Conservation (phyloP, 2,797 vertebrate species). For the Tapera naevia region DNA sequence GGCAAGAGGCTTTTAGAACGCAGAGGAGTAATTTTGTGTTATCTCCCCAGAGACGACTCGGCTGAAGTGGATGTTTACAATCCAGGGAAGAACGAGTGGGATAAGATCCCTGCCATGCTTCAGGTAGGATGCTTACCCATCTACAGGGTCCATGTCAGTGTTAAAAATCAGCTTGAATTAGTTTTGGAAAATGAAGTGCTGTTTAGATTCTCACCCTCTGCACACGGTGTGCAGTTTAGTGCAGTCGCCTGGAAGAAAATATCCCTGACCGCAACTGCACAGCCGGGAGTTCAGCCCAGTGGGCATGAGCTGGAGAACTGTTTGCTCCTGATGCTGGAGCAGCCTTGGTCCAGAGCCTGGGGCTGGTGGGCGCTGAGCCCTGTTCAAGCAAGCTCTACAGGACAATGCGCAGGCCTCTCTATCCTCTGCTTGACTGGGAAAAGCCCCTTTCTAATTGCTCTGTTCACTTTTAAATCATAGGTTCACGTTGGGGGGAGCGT, state of each 20-base stretch:
- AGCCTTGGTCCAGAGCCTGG: accelerated
- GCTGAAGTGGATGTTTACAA: slow-evolving; percentile 95
- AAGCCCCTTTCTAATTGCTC: accelerated
- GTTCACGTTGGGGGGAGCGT: slow-evolving; percentile 96
- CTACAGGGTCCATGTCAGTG: accelerated
- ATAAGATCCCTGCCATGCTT: slow-evolving; percentile 93
- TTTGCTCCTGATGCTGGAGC: neutral
- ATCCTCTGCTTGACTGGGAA: accelerated
- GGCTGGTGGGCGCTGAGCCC: neutral
- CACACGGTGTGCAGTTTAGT: accelerated
- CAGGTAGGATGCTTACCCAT: slow-evolving; percentile 78
- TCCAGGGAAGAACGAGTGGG: slow-evolving; percentile 92
- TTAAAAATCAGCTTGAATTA: neutral
- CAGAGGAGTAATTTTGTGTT: neutral
- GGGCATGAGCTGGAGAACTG: accelerated
- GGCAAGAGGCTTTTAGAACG: neutral
- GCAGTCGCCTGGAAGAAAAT: neutral
- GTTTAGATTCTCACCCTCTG: neutral
- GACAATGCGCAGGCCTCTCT: accelerated
- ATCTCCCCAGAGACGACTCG: slow-evolving; percentile 87
- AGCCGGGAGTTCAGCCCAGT: neutral
- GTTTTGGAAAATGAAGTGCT: neutral
- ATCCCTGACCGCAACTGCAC: accelerated
- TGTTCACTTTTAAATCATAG: slow-evolving; percentile 46
- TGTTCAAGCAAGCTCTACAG: neutral